phyloP scores from a whole-genome alignment of 1,140 invertebrate species.

The Diploscapter pachys region DNA sequence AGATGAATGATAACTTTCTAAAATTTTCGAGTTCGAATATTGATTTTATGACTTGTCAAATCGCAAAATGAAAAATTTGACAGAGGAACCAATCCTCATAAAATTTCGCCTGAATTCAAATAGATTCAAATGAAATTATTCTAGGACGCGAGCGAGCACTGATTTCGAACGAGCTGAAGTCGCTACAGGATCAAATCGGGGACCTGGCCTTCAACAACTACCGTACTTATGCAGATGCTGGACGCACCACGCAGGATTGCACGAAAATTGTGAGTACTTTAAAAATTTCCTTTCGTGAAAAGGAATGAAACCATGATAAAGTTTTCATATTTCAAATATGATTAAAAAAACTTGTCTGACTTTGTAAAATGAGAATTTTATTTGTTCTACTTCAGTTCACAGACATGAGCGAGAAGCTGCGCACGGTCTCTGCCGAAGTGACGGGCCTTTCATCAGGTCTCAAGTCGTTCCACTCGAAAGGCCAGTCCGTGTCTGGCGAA shows the following conservation, averaged over 20 bases:
- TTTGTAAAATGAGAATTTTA: background rate
- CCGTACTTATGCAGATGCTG: conserved; percentile 57
- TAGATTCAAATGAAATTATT: too few species aligned
- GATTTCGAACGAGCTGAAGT: conserved; percentile 17
- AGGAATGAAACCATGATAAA: too few species aligned
- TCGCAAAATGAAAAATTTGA: too few species aligned
- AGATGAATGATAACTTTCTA: background rate
- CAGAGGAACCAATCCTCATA: too few species aligned
- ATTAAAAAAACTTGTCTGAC: background rate
- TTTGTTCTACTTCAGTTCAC: conserved; percentile 28
- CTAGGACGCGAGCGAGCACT: conserved; percentile 15
- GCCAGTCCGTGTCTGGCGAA: conserved; percentile 12
- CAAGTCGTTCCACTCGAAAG: conserved; percentile 24
- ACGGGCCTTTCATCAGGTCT: conserved; percentile 16
- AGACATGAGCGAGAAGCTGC: conserved; percentile 36
- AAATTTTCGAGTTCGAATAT: background rate
- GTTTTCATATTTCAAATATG: background rate
- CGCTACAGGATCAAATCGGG: conserved; percentile 44
- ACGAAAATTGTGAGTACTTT: conserved; percentile 47
- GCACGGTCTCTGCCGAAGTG: conserved; percentile 22
- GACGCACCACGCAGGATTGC: conserved; percentile 56
- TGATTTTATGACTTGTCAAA: background rate
- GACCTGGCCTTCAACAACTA: conserved; percentile 59
- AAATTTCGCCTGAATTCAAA: too few species aligned
- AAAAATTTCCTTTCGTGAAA: conserved; percentile 15